Evolutionary conservation across 2,888 invertebrate species (phyloP), one percentile per base, ranked within the genome.

Genomic region (Apeira syringaria): DNA sequence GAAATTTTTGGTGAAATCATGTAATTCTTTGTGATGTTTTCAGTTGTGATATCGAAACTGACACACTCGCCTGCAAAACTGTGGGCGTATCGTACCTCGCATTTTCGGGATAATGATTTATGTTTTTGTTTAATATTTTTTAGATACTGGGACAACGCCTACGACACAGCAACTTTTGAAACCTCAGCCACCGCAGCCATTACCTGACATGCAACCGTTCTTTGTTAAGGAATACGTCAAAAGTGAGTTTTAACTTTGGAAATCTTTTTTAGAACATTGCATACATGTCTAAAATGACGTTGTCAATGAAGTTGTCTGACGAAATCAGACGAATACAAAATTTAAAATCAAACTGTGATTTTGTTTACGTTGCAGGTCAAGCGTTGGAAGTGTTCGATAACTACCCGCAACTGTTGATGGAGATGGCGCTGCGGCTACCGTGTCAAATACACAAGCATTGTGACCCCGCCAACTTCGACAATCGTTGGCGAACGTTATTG

Each of bases 171-270:
- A 92, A 68, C 85, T 98, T 26, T 80, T 98, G 26, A 97, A 96
- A 72, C 95, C 96, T 25, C 95, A 95, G 59, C 93, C 95, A 7
- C 93, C 94, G 1, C 93, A 94, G 20, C 94, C 97, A 0, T 93
- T 96, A 29, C 98, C 98, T 0, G 98, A 99, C 73, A 97, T 98
- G 95, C 96, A 97, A 3, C 98, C 98, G 5, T 97, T 99, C 85
- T 99, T 99, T 88, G 92, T 96, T 36, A 93, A 95, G 53, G 97
- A 97, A 71, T 98, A 98, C 68, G 95, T 98, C 22, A 98, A 97
- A 80, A 92, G 91, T 91, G 54, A 75, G 81, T 31, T 2, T 7
- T 8, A 11, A 5, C 3, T 34, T 15, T 15, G n/a, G n/a, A n/a
- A n/a, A n/a, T n/a, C n/a, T n/a, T n/a, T n/a, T n/a, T n/a, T n/a